A percentile compares a stretch with the other conserved stretches of the same genome.
phyloP scores from a whole-genome alignment of 2,797 vertebrate species.

The Poeciliopsis infans region DNA sequence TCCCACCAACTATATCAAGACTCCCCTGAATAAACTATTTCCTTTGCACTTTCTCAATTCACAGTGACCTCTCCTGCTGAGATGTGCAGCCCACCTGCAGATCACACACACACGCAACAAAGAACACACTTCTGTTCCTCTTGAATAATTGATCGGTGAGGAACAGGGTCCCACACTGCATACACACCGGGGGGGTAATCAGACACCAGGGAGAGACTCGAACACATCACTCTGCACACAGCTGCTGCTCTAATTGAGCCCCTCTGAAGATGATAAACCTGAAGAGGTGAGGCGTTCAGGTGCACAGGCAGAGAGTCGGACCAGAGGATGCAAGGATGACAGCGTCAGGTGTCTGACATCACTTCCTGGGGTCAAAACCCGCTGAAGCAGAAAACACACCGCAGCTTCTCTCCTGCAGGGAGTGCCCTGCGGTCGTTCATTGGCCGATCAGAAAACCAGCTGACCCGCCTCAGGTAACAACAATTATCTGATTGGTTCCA shows the following conservation, averaged over 20 bases:
- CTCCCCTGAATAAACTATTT: not conserved
- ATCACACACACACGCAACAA: slow-evolving; percentile 16
- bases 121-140: slow-evolving; percentile 45
- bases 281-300: not conserved
- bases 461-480: not conserved
- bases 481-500: not conserved
- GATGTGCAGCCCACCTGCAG: slow-evolving; percentile 39
- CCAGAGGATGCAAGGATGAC: slow-evolving; percentile 14
- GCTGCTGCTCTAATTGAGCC: slow-evolving; percentile 21
- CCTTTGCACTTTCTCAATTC: slow-evolving; percentile 12
- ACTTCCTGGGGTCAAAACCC: slow-evolving; percentile 39
- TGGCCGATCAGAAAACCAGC: not conserved
- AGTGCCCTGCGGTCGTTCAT: not conserved
- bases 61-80: slow-evolving; percentile 31
- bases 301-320: not conserved
- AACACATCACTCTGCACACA: slow-evolving; percentile 20
- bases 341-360: slow-evolving; percentile 41
- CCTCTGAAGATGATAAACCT: slow-evolving; percentile 10
- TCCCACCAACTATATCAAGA: not conserved
- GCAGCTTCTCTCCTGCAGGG: not conserved
- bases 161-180: slow-evolving; percentile 37
- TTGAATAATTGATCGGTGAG: slow-evolving; percentile 72
- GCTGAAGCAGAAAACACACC: slow-evolving; percentile 19
- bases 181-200: slow-evolving; percentile 52
- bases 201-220: slow-evolving; percentile 48